These are phyloP conservation scores for Conger conger DNA, from an alignment of 2,113 vertebrate species.

Conservation along the genomic window DNA sequence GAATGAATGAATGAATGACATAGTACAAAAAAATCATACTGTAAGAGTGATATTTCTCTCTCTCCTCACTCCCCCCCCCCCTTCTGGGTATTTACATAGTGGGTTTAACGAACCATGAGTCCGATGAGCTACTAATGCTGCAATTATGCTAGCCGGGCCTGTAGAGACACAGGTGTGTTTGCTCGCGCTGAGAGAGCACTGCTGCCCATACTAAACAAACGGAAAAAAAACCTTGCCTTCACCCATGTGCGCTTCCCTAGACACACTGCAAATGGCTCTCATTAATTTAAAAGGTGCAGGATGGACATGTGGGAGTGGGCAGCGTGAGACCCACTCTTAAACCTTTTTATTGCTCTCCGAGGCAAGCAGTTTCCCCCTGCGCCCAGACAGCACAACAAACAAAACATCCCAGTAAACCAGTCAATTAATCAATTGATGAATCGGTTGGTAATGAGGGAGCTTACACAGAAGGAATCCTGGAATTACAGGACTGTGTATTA, in stretches of 20 bases:
- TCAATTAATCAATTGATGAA: slow-evolving; percentile 22
- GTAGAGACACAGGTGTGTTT: background rate
- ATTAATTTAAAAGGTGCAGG: slow-evolving; percentile 15
- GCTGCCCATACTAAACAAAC: too few relatives aligned
- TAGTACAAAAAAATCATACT: too few relatives aligned
- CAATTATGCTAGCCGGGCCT: background rate
- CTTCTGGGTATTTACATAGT: too few relatives aligned
- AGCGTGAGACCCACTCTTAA: background rate
- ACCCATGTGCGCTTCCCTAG: background rate
- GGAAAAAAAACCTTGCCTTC: background rate
- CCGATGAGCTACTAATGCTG: background rate
- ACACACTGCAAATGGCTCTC: background rate
- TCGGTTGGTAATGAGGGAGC: slow-evolving; percentile 15
- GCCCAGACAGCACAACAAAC: background rate
- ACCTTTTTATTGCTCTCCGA: background rate
- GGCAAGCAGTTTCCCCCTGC: background rate
- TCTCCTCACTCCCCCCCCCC: too few relatives aligned
- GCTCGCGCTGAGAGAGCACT: background rate
- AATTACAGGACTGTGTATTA: background rate
- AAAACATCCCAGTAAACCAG: background rate
- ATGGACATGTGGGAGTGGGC: background rate
- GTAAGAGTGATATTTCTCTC: too few relatives aligned
- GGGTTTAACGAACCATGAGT: too few relatives aligned
- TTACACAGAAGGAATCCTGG: background rate
- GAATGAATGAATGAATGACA: too few relatives aligned